Evolutionary conservation across 2,113 vertebrate genomes (phyloP).

Genomic region (Heterotilapia buettikoferi): DNA sequence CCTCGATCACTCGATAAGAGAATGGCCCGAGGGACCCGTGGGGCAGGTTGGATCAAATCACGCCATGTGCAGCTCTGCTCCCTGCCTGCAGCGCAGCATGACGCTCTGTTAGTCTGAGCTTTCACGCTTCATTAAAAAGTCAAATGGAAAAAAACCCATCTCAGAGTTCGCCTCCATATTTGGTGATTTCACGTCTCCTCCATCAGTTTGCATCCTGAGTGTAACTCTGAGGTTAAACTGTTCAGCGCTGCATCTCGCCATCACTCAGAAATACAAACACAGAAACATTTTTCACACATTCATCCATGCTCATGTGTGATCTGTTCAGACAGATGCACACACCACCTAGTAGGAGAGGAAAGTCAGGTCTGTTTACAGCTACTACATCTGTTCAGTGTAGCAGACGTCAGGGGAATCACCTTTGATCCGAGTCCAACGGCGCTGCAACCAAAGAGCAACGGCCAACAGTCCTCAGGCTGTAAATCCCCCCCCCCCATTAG

Average conservation of each 20-base stretch:
- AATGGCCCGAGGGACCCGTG: neutral
- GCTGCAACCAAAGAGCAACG: neutral
- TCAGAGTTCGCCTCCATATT: neutral
- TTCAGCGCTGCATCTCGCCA: neutral
- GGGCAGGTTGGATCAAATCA: neutral
- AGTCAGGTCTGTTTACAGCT: neutral
- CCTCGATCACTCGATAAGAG: neutral
- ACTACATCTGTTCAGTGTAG: neutral
- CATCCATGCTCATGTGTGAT: too few relatives aligned
- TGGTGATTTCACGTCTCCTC: neutral
- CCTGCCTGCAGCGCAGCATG: neutral
- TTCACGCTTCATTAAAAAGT: neutral
- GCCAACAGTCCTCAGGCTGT: neutral
- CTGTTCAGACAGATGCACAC: neutral
- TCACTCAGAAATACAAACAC: rapidly evolving
- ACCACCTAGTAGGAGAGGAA: neutral
- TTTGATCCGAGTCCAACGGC: neutral
- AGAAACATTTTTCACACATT: neutral
- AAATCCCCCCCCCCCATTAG: neutral
- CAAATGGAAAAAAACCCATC: neutral
- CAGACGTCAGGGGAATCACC: neutral
- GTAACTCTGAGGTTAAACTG: neutral
- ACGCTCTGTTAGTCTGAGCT: neutral
- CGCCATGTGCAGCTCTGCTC: neutral
- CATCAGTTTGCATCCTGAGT: neutral